phyloP scores from a whole-genome alignment of 2,113 vertebrate species.

The Etheostoma cragini region DNA sequence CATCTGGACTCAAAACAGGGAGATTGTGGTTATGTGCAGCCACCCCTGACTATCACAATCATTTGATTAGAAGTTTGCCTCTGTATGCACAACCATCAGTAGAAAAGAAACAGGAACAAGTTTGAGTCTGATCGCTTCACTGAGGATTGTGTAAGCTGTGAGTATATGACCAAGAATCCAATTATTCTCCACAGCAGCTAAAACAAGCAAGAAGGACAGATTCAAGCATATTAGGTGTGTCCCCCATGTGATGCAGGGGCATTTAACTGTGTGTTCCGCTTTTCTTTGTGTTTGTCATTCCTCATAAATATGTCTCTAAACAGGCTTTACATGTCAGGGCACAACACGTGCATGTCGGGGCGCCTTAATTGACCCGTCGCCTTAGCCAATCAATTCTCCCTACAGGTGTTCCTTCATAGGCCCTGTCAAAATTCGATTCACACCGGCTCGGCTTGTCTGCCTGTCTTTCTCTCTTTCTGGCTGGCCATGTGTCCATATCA shows the following conservation, averaged over 20 bases:
- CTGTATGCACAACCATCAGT: neutral
- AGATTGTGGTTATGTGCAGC: neutral
- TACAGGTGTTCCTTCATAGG: conserved; percentile 25
- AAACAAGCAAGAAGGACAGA: neutral
- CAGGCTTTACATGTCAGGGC: conserved; percentile 20
- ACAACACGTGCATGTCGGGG: neutral
- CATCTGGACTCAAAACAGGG: conserved; percentile 31
- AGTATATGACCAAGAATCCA: conserved; percentile 14
- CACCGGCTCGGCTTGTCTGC: neutral
- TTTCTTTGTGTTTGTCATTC: neutral
- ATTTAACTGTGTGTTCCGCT: neutral
- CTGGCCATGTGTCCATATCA: conserved; percentile 46
- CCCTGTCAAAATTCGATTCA: conserved; percentile 28
- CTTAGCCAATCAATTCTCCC: conserved; percentile 25
- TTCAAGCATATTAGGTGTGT: conserved; percentile 3
- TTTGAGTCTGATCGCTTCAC: neutral
- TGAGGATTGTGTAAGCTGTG: neutral
- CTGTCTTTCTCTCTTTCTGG: neutral
- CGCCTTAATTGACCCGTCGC: conserved; percentile 25
- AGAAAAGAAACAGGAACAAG: neutral
- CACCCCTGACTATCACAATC: neutral
- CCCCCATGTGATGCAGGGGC: neutral
- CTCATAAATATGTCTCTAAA: neutral
- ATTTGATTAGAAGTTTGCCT: neutral
- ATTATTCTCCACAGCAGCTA: neutral